phyloP scores from a whole-genome alignment of 2,888 invertebrate species.

The Epiperipatus broadwayi region DNA sequence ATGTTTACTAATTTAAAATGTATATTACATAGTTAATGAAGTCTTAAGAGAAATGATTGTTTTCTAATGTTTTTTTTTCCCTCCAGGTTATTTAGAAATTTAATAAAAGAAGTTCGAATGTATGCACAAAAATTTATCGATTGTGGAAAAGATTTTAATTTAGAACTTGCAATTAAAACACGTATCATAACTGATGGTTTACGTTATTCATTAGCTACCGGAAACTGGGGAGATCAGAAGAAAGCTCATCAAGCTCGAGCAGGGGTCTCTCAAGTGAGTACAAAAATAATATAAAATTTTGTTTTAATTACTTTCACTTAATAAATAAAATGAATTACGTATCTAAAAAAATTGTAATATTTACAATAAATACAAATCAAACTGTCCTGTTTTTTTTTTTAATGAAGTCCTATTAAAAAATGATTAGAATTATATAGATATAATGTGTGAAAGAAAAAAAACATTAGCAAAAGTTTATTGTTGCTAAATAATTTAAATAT shows the following conservation, averaged over 20 bases:
- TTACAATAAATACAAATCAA: no score
- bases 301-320: not conserved
- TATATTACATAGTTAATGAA: not conserved
- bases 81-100: slow-evolving; percentile 61
- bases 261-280: slow-evolving; percentile 62
- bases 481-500: no score
- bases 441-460: no score
- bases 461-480: no score
- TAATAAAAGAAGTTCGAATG: slow-evolving; percentile 91
- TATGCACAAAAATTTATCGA: slow-evolving; percentile 99
- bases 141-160: slow-evolving; percentile 91
- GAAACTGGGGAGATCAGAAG: slow-evolving; percentile 99
- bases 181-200: slow-evolving; percentile 95
- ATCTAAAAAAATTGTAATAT: not conserved
- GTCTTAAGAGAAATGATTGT: not conserved
- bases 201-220: slow-evolving; percentile 92
- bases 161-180: slow-evolving; percentile 88
- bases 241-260: slow-evolving; percentile 97
- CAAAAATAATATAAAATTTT: no score
- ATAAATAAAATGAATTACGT: not conserved
- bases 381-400: no score
- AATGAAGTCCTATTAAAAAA: no score
- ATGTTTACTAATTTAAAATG: not conserved
- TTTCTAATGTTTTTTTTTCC: slow-evolving; percentile 6
- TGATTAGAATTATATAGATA: no score